Evolutionary conservation across 2,888 invertebrate species (phyloP), one percentile per base, ranked within the genome.

Genomic region (Eupeodes luniger): DNA sequence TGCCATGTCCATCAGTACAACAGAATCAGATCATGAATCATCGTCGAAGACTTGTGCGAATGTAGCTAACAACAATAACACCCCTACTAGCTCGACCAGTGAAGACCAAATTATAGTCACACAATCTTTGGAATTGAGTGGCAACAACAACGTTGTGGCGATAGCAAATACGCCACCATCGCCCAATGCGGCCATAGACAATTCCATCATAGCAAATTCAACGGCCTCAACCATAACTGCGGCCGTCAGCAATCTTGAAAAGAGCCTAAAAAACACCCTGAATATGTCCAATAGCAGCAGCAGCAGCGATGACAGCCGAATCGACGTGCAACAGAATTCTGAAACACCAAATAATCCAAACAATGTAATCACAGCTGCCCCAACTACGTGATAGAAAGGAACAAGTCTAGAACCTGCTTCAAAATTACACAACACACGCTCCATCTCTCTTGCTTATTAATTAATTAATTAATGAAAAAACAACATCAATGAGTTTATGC

Each of bases 11-110:
- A 7, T 47, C 4, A 16, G 9, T n/a, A 49, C 59, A 34, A 53
- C 47, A 34, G 81, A 82, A 34, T 59, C 47, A 34, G 81, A 82
- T 0, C 40, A 66, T 10, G 85, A 89, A 12, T 74, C 77, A 87
- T 74, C 77, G 84, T 90, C 27, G 91, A 92, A 78, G 92, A 92
- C 78, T 74, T 85, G 78, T n/a, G 88, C 81, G 19, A 88, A 88
- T 66, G 47, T 66, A 19, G 85, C 19, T 12, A 88, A 88, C 53
- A 88, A 88, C 49, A 75, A 75, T 40, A 87, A 64, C 9, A 74
- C 81, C 61, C 10, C 67, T 12, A 57, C 16, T 6, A 53, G 6
- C 11, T 57, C 62, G 4, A 27, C 14, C 27, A 40, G 7, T 59
- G 59, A n/a, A 11, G 78, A 82, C 7, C 51, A 79, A 69, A 47